Evolutionary conservation across 2,113 vertebrate species (phyloP).

Genomic region (Rhineura floridana): DNA sequence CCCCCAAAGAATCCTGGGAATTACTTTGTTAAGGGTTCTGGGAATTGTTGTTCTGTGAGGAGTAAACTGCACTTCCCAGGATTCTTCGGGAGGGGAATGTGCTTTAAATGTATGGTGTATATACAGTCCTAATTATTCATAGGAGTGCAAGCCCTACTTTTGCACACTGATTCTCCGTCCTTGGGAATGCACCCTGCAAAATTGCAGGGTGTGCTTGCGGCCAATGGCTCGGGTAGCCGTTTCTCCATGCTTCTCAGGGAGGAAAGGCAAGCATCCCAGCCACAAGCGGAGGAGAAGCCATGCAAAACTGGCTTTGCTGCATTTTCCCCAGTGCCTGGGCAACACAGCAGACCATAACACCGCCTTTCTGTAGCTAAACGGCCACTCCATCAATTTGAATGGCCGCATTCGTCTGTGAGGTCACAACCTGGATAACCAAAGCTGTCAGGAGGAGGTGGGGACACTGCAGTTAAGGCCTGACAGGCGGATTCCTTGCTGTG

Average conservation of each 20-base stretch:
- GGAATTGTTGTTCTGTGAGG: too few species aligned
- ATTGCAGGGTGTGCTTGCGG: neutral
- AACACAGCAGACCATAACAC: neutral
- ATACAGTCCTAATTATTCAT: too few species aligned
- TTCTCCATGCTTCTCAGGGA: accelerated
- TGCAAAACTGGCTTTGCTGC: too few species aligned
- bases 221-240: neutral
- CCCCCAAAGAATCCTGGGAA: too few species aligned
- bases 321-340: neutral
- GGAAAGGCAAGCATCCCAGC: neutral
- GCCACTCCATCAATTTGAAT: constrained; percentile 1
- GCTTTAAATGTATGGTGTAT: too few species aligned
- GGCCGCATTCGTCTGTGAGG: neutral
- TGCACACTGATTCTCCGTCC: neutral
- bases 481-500: neutral
- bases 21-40: too few species aligned
- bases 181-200: neutral
- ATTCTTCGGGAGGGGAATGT: too few species aligned
- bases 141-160: neutral
- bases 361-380: neutral
- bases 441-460: neutral
- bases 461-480: neutral
- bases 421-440: neutral
- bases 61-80: too few species aligned
- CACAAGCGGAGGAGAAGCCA: neutral